A percentile compares a stretch with the other conserved stretches of the same genome.
These are phyloP conservation scores for Gnatocerus cornutus DNA, from an alignment of 2,888 invertebrate species.

Conservation along the genomic window DNA sequence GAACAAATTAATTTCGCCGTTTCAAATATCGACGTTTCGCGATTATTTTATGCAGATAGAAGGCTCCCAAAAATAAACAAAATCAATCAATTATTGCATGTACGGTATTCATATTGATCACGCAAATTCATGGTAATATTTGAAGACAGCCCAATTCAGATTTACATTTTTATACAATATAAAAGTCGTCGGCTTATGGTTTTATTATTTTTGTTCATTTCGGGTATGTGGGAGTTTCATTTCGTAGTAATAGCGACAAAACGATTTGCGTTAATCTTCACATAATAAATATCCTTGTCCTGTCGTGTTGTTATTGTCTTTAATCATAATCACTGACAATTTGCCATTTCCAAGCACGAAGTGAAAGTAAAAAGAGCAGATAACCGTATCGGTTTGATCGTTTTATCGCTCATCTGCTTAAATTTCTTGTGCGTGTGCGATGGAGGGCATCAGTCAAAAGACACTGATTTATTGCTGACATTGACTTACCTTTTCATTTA, in stretches of 20 bases:
- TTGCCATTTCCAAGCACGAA: not conserved
- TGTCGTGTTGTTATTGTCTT: not conserved
- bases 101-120: slow-evolving; percentile 3
- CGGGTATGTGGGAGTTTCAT: no score
- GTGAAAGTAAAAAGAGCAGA: slow-evolving; percentile 1
- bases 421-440: no score
- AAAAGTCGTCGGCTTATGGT: no score
- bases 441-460: no score
- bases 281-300: not conserved
- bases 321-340: not conserved
- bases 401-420: no score
- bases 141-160: not conserved
- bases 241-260: not conserved
- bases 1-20: not conserved
- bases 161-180: not conserved
- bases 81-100: slow-evolving; percentile 18
- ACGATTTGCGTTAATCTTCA: not conserved
- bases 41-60: not conserved
- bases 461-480: no score
- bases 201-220: no score
- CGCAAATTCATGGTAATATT: slow-evolving; percentile 7
- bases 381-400: no score
- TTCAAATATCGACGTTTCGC: not conserved
- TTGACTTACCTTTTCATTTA: no score
- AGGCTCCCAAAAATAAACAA: slow-evolving; percentile 5